Percentiles rank a stretch among this genome's conserved stretches.
Conservation (phyloP, 2,888 invertebrate genomes). For the Branchipolynoe longqiensis region DNA sequence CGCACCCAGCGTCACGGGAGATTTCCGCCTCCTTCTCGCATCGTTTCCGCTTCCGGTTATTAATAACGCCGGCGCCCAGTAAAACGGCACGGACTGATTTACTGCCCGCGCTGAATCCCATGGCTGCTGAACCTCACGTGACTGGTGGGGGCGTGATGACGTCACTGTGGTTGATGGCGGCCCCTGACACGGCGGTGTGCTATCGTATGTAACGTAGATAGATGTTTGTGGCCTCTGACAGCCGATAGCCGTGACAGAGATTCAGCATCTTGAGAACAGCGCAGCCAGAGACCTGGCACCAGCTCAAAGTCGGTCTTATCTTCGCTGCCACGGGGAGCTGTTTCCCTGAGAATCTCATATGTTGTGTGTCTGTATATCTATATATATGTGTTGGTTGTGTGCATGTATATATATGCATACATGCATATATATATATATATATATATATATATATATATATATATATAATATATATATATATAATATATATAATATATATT, state of each 20-base stretch:
- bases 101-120: no score
- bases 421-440: no score
- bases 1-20: no score
- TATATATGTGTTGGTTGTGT: no score
- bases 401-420: no score
- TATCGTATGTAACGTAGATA: conserved; percentile 22
- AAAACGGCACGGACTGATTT: no score
- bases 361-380: no score
- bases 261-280: neutral
- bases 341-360: no score
- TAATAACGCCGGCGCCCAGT: no score
- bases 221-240: conserved; percentile 18
- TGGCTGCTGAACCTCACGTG: no score
- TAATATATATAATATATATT: neutral
- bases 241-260: conserved; percentile 8
- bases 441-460: neutral
- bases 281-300: neutral
- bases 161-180: neutral
- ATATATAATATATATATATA: neutral
- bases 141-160: neutral
- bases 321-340: neutral
- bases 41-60: no score
- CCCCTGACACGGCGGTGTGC: conserved; percentile 9
- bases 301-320: neutral
- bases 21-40: no score